Evolutionary conservation across 1,140 invertebrate species (phyloP), one percentile per base, ranked within the genome.

Genomic region (Zophobas morio): DNA sequence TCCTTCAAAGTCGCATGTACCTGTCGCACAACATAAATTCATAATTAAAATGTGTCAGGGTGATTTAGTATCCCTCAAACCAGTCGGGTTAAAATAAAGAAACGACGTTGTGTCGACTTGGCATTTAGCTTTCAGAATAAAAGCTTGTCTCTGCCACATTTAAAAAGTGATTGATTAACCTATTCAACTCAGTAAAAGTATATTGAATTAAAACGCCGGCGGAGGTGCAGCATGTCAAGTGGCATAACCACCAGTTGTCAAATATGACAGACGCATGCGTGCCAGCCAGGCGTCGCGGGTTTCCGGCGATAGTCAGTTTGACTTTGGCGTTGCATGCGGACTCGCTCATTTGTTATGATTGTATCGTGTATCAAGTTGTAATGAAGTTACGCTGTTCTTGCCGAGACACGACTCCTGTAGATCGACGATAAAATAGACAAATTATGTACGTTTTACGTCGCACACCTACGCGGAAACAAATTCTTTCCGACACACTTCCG

Each of bases 341-440:
- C 33, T 42, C 36, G 54, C 70, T 77, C 78, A 79, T 79, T 79
- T 79, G 70, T 79, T 77, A 77, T 76, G 78, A 80, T 80, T 74
- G 76, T 80, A 80, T 80, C 78, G 63, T 78, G 71, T 70, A 78
- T 78, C 76, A 78, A 80, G 60, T 78, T 80, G 76, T 80, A 80
- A 80, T 80, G 79, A 80, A 80, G 79, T 80, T 80, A 75, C 79
- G 79, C 76, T 53, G 8, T 70, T 57, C 34, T 60, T 42, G 39
- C 39, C 57, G 35, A 76, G 53, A 76, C 33, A 60, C 70, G 60
- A 37, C 32, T 47, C 49, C 35, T 63, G 51, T 57, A 72, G 76
- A 77, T 77, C 60, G 6, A 39, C 42, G 76, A 77, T 77, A 77
- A 77, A 60, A 35, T 73, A 77, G 76, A 77, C 70, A 77, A 77